These are phyloP conservation scores for Tetragnatha montana DNA, from an alignment of 2,888 invertebrate species.

Conservation along the genomic window DNA sequence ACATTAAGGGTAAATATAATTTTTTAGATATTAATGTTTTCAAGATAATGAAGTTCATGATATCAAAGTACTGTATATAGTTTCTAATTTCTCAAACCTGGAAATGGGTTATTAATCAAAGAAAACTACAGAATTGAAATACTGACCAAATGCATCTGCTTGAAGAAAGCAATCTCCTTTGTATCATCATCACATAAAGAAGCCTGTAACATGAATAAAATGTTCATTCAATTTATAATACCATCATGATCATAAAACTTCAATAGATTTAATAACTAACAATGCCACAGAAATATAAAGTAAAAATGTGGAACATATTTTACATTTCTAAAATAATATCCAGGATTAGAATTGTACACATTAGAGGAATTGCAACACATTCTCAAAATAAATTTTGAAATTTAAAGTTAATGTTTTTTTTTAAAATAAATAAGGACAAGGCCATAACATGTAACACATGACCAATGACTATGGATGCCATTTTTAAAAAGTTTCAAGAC, in stretches of 20 bases:
- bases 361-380: no score
- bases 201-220: not conserved
- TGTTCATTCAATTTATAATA: not conserved
- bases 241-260: not conserved
- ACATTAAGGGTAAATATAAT: no score
- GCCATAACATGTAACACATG: no score
- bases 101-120: not conserved
- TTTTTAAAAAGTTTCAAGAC: no score
- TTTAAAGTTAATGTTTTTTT: no score
- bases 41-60: no score
- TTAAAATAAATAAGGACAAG: no score
- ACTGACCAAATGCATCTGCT: conserved; percentile 44
- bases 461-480: no score
- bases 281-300: not conserved
- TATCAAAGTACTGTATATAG: not conserved
- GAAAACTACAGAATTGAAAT: not conserved
- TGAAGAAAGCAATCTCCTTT: conserved; percentile 49
- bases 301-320: not conserved
- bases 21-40: no score
- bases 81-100: not conserved
- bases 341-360: no score
- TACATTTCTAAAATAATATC: no score
- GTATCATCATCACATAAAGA: conserved; percentile 36
- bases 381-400: no score
- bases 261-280: not conserved